Conservation (phyloP, 2,113 vertebrate genomes). For the Lagopus leucura region DNA sequence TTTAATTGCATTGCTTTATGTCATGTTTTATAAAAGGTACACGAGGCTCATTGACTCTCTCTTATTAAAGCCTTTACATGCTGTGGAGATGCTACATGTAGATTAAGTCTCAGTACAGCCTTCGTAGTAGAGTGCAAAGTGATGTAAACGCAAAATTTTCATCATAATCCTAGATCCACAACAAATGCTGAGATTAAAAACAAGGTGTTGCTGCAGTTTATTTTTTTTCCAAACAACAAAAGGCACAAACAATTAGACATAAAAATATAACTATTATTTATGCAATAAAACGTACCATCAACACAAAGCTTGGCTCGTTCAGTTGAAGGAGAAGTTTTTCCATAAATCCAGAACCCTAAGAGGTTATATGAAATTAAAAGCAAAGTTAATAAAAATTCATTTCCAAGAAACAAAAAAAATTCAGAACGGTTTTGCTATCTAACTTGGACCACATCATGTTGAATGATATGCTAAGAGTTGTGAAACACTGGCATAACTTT, state of each 20-base stretch:
- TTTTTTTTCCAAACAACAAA: background rate
- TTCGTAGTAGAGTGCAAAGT: constrained; percentile 1
- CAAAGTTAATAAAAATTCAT: background rate
- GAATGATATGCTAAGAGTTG: background rate
- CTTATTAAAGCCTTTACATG: constrained; percentile 75
- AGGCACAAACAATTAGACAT: background rate
- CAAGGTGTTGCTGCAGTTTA: background rate
- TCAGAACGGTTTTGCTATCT: background rate
- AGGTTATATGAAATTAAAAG: background rate
- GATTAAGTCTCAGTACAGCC: constrained; percentile 54
- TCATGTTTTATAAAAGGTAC: constrained; percentile 85
- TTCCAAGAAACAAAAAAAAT: background rate
- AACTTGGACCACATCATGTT: background rate
- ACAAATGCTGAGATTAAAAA: constrained; percentile 47
- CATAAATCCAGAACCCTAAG: background rate
- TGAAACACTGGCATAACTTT: background rate
- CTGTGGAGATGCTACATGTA: constrained; percentile 59
- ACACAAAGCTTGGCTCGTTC: background rate
- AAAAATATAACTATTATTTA: background rate
- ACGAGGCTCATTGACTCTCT: constrained; percentile 78
- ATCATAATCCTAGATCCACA: constrained; percentile 13
- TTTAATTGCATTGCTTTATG: constrained; percentile 85
- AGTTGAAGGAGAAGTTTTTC: rapidly evolving
- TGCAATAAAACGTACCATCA: background rate
- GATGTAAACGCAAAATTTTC: constrained; percentile 58